Evolutionary conservation across 2,113 vertebrate species (phyloP).

Genomic region (Antigone vipio): DNA sequence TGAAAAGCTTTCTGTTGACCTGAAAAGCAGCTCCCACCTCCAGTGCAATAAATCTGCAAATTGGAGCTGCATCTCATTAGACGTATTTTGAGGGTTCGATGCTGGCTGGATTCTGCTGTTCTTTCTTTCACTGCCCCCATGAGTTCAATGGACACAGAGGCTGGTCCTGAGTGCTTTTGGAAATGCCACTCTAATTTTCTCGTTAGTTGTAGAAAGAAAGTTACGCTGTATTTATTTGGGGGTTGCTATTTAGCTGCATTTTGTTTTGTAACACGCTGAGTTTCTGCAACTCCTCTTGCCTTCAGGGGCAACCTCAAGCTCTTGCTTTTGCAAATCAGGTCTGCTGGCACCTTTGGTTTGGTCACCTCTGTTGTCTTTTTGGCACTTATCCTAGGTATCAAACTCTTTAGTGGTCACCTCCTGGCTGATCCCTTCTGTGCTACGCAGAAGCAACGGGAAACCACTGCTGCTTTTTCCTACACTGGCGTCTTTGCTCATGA

Average conservation of each 20-base stretch:
- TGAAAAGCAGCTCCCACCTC: neutral
- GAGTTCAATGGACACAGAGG: neutral
- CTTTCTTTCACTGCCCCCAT: neutral
- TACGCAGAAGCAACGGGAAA: neutral
- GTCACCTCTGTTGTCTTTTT: neutral
- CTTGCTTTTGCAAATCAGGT: neutral
- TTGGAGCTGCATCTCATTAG: neutral
- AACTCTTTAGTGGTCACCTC: neutral
- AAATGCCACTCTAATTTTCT: neutral
- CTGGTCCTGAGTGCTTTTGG: neutral
- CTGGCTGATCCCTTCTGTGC: neutral
- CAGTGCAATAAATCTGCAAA: neutral
- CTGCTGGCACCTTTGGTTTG: neutral
- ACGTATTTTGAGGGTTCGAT: neutral
- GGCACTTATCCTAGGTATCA: neutral
- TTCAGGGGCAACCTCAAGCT: neutral
- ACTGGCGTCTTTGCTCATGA: neutral
- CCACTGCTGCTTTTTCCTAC: neutral
- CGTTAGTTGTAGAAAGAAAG: neutral
- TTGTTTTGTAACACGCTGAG: neutral
- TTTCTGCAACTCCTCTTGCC: neutral
- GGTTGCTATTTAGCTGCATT: neutral
- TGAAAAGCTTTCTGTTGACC: neutral
- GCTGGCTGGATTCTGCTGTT: neutral
- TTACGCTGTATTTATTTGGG: neutral